Evolutionary conservation across 2,797 vertebrate genomes (phyloP).

Genomic region (Sylvilagus floridanus): DNA sequence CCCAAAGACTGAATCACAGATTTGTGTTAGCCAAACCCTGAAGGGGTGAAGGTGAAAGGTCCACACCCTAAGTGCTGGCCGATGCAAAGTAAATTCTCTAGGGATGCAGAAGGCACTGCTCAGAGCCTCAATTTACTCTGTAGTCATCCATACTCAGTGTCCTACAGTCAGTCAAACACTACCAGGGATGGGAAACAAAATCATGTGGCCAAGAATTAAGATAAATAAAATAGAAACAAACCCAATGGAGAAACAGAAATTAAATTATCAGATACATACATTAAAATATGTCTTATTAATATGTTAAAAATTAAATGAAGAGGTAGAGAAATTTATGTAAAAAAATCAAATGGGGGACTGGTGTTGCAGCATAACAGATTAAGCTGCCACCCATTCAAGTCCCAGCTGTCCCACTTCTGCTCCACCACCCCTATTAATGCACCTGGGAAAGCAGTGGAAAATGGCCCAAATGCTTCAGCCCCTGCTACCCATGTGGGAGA

Average conservation of each 20-base stretch:
- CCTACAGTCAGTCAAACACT: not conserved
- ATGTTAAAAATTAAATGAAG: conserved; percentile 38
- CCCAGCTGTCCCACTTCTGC: too few relatives aligned
- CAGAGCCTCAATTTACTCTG: not conserved
- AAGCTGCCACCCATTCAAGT: too few relatives aligned
- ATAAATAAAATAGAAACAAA: conserved; percentile 42
- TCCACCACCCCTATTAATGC: too few relatives aligned
- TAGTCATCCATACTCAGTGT: not conserved
- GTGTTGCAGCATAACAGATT: too few relatives aligned
- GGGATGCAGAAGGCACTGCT: not conserved
- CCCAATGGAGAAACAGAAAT: not conserved
- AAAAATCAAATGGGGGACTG: not conserved
- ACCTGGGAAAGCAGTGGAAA: too few relatives aligned
- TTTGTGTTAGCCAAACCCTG: not conserved
- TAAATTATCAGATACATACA: not conserved
- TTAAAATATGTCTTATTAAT: not conserved
- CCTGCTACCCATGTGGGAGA: too few relatives aligned
- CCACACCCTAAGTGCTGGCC: not conserved
- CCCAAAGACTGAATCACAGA: conserved; percentile 30
- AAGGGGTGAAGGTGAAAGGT: not conserved
- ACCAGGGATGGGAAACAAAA: not conserved
- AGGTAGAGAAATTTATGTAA: not conserved
- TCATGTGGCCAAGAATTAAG: not conserved
- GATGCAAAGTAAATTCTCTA: not conserved
- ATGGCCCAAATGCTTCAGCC: too few relatives aligned